Conservation (phyloP, 2,113 vertebrate genomes). For the Crotalus helleri region DNA sequence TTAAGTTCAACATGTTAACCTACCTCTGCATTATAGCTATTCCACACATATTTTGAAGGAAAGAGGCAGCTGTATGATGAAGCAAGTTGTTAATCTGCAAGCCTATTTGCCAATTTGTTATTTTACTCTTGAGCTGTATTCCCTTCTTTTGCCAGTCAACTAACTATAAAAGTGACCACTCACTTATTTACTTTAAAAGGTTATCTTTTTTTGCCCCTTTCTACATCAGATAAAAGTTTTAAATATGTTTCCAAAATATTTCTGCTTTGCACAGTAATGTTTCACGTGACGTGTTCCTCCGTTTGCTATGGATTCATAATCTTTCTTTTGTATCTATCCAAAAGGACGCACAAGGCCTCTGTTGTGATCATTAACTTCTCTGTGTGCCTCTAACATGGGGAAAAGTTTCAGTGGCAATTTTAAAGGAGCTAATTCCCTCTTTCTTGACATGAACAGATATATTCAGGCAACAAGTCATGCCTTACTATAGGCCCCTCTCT, state of each 20-base stretch:
- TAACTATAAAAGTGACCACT: neutral
- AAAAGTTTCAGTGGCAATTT: neutral
- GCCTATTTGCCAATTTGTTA: neutral
- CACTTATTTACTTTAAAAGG: neutral
- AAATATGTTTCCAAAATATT: neutral
- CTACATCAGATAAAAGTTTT: neutral
- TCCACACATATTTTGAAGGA: neutral
- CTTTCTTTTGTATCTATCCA: neutral
- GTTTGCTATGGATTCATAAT: neutral
- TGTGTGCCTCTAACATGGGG: neutral
- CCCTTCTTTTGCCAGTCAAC: neutral
- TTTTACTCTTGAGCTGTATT: neutral
- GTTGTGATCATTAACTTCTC: neutral
- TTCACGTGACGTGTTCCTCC: neutral
- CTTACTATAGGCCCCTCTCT: neutral
- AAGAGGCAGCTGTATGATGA: neutral
- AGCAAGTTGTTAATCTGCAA: neutral
- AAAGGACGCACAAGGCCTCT: neutral
- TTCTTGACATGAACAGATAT: neutral
- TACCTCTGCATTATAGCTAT: neutral
- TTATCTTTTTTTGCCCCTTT: neutral
- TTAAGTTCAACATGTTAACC: neutral
- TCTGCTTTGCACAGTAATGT: neutral
- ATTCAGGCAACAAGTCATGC: neutral
- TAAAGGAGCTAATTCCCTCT: neutral